Evolutionary conservation across 2,888 invertebrate genomes (phyloP).

Genomic region (Eupelmus urozonus): DNA sequence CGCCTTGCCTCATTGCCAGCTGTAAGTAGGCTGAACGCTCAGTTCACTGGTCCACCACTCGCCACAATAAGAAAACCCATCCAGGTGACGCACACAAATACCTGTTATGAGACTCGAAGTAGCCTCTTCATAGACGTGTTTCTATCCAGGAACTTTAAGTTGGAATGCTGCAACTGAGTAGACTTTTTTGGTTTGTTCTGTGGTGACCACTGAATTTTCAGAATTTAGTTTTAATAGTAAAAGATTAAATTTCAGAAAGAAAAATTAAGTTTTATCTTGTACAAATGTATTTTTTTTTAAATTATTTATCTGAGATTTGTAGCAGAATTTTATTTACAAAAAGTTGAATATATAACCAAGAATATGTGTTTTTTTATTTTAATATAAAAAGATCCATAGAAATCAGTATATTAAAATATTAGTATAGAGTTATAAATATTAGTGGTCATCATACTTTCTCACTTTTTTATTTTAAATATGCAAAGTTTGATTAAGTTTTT

Average conservation of each 20-base stretch:
- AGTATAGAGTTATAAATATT: too few species aligned
- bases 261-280: not conserved
- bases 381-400: too few species aligned
- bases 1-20: conserved; percentile 92
- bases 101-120: conserved; percentile 58
- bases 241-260: not conserved
- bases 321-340: too few species aligned
- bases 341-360: too few species aligned
- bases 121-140: conserved; percentile 51
- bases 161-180: conserved; percentile 47
- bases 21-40: conserved; percentile 85
- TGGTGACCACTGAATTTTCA: too few species aligned
- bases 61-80: conserved; percentile 80
- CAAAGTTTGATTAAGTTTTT: too few species aligned
- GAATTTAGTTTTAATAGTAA: not conserved
- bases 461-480: too few species aligned
- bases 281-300: not conserved
- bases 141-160: conserved; percentile 41
- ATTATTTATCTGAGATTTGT: too few species aligned
- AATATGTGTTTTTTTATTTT: too few species aligned
- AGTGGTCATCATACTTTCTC: too few species aligned
- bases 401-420: too few species aligned
- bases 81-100: conserved; percentile 75
- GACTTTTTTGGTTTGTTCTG: conserved; percentile 27
- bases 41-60: conserved; percentile 82